Conservation (phyloP, 2,888 invertebrate genomes). For the Cataglyphis cursor region DNA sequence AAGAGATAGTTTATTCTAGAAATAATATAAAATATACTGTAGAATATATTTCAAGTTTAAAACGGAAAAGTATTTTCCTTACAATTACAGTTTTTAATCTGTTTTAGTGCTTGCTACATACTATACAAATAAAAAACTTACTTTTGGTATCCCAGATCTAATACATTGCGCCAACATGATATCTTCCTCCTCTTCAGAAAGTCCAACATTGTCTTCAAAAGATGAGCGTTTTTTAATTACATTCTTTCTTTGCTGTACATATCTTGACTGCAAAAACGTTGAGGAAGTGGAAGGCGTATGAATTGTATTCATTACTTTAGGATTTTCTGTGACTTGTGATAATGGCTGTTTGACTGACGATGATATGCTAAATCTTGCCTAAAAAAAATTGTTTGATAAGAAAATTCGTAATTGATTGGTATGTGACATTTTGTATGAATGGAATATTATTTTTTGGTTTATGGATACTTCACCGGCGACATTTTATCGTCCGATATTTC, state of each 20-base stretch:
- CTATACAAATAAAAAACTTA: slow-evolving; percentile 72
- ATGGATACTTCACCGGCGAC: no score
- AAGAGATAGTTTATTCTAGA: background rate
- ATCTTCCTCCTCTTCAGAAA: slow-evolving; percentile 88
- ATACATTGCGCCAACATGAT: slow-evolving; percentile 90
- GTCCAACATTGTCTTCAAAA: slow-evolving; percentile 89
- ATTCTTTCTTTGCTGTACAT: slow-evolving; percentile 51
- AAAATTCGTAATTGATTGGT: background rate
- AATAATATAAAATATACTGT: background rate
- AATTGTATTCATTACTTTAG: slow-evolving; percentile 31
- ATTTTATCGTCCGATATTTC: no score
- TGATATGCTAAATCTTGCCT: slow-evolving; percentile 66
- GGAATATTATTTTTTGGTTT: background rate
- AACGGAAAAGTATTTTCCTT: background rate
- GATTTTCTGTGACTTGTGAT: slow-evolving; percentile 65
- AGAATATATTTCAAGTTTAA: background rate
- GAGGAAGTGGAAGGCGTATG: slow-evolving; percentile 61
- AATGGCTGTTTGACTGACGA: slow-evolving; percentile 60
- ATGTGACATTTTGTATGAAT: background rate
- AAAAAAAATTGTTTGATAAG: slow-evolving; percentile 3
- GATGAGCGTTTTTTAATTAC: slow-evolving; percentile 71
- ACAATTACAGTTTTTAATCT: background rate
- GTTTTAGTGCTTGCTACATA: background rate
- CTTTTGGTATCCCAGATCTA: slow-evolving; percentile 90
- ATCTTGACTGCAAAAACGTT: slow-evolving; percentile 60